Evolutionary conservation across 2,113 vertebrate species (phyloP).

Genomic region (Nothocercus julius): DNA sequence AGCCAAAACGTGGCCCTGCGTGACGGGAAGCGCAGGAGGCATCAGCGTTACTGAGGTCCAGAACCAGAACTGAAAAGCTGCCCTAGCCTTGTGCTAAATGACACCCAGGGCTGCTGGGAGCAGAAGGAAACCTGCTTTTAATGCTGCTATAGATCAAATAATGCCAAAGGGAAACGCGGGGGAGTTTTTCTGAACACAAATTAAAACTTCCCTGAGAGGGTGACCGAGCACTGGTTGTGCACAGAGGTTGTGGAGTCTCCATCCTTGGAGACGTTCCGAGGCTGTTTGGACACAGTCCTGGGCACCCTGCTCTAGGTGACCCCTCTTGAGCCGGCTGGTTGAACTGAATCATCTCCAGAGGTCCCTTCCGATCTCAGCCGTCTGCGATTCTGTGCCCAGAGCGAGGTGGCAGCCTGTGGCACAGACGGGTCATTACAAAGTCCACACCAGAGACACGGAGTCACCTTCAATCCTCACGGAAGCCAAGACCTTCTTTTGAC

Average conservation of each 20-base stretch:
- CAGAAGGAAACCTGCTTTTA: background rate
- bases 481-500: background rate
- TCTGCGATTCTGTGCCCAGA: background rate
- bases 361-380: background rate
- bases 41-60: background rate
- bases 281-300: too few species aligned
- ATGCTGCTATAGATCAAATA: background rate
- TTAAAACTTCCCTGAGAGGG: too few species aligned
- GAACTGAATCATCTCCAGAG: background rate
- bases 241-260: background rate
- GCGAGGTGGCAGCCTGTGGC: background rate
- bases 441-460: background rate
- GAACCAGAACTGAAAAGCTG: background rate
- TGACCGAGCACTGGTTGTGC: too few species aligned
- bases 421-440: background rate
- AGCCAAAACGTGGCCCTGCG: background rate
- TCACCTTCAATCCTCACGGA: background rate
- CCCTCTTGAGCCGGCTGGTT: background rate
- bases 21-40: background rate
- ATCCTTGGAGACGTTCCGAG: background rate
- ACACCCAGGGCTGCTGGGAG: background rate
- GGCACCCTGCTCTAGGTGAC: background rate
- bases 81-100: background rate
- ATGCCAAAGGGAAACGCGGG: background rate
- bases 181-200: too few species aligned